These are phyloP conservation scores for Fragum fragum DNA, from an alignment of 2,888 invertebrate species.

Conservation along the genomic window DNA sequence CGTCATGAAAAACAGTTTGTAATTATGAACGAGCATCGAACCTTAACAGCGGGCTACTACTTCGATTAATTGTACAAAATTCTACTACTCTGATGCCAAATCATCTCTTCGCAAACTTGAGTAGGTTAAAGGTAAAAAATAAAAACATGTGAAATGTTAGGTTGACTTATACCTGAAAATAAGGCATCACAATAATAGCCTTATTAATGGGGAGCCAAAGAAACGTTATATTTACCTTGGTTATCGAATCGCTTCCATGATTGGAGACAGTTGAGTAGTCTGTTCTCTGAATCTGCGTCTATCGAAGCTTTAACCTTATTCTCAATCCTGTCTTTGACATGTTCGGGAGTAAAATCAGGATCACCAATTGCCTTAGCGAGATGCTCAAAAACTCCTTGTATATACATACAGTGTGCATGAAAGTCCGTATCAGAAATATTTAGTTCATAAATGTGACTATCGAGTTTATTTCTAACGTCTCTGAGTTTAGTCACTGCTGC, in stretches of 20 bases:
- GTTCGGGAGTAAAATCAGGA: background rate
- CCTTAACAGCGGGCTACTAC: too few relatives aligned
- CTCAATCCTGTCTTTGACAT: background rate
- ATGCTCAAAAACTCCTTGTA: background rate
- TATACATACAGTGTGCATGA: background rate
- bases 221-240: background rate
- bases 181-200: too few relatives aligned
- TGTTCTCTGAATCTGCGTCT: conserved; percentile 12
- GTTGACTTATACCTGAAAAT: too few relatives aligned
- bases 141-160: too few relatives aligned
- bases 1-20: too few relatives aligned
- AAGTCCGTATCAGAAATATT: conserved; percentile 10
- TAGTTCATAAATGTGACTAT: conserved; percentile 10
- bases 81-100: too few relatives aligned
- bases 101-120: too few relatives aligned
- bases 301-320: background rate
- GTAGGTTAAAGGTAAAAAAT: too few relatives aligned
- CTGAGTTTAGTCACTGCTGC: conserved; percentile 9
- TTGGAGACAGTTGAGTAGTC: background rate
- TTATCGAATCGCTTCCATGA: background rate
- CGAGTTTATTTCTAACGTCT: background rate
- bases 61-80: too few relatives aligned
- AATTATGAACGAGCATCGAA: too few relatives aligned
- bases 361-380: background rate
- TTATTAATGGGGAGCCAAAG: too few relatives aligned